Evolutionary conservation across 2,888 invertebrate genomes (phyloP).

Genomic region (Amphipyra tragopoginis): DNA sequence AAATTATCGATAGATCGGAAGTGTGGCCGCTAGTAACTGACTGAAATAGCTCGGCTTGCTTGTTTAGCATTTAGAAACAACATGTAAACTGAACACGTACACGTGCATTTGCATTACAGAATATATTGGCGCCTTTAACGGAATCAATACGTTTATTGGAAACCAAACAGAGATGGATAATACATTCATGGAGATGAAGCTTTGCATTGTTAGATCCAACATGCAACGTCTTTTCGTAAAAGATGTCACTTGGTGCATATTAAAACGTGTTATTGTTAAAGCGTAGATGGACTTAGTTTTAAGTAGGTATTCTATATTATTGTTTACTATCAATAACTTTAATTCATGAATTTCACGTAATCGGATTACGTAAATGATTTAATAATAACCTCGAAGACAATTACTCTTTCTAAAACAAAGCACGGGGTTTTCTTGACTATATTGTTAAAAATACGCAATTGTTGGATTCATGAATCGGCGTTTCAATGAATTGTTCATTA

Average conservation of each 20-base stretch:
- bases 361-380: too few species aligned
- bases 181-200: slow-evolving; percentile 27
- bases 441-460: neutral
- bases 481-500: slow-evolving; percentile 52
- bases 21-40: slow-evolving; percentile 61
- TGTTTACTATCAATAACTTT: neutral
- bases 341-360: neutral
- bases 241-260: slow-evolving; percentile 1
- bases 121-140: slow-evolving; percentile 58
- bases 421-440: neutral
- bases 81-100: slow-evolving; percentile 65
- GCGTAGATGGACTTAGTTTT: too few species aligned
- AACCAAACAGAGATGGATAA: slow-evolving; percentile 51
- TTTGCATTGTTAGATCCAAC: slow-evolving; percentile 16
- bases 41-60: slow-evolving; percentile 72
- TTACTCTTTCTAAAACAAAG: too few species aligned
- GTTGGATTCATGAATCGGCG: slow-evolving; percentile 11
- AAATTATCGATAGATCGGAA: slow-evolving; percentile 79
- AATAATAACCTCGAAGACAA: too few species aligned
- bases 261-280: neutral
- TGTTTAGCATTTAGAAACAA: slow-evolving; percentile 67
- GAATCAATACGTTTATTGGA: slow-evolving; percentile 55
- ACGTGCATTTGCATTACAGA: slow-evolving; percentile 61
- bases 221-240: slow-evolving; percentile 13
- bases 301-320: too few species aligned